Percentiles rank a stretch among this genome's conserved stretches.
phyloP scores from a whole-genome alignment of 2,113 vertebrate species.

The Myodes glareolus region DNA sequence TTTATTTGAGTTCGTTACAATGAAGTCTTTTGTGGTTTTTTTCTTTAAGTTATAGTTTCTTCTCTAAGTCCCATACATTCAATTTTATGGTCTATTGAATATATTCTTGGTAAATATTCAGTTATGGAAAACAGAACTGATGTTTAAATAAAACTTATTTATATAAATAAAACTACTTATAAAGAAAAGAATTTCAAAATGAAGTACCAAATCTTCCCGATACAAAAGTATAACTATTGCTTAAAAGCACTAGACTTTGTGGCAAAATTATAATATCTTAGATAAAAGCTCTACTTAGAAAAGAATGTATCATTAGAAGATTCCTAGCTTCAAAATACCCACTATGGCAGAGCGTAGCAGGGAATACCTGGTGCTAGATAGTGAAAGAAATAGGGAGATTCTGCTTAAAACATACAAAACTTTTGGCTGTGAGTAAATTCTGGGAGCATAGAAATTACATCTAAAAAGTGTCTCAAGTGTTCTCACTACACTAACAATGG shows the following conservation, averaged over 20 bases:
- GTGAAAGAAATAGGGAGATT: not conserved
- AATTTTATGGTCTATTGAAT: not conserved
- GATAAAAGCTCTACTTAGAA: not conserved
- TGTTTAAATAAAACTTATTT: conserved; percentile 8
- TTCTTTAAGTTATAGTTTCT: not conserved
- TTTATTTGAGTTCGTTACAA: not conserved
- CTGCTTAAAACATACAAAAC: not conserved
- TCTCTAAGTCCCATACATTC: not conserved
- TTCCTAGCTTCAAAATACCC: conserved; percentile 34
- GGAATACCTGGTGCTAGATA: not conserved
- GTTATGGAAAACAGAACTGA: not conserved
- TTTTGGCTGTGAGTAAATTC: not conserved
- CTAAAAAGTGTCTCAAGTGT: not conserved
- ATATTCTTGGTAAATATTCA: conserved; percentile 6
- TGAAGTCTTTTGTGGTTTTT: too few relatives aligned
- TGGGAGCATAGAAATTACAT: not conserved
- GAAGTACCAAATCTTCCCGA: not conserved
- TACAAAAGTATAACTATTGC: not conserved
- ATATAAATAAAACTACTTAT: not conserved
- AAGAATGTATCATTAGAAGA: conserved; percentile 32
- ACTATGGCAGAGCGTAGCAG: conserved; percentile 36
- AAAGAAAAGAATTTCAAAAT: conserved; percentile 49
- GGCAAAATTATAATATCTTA: conserved; percentile 15
- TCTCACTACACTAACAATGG: not conserved
- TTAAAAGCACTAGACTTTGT: conserved; percentile 2